Evolutionary conservation across 2,888 invertebrate genomes (phyloP).

Genomic region (Tricholauxania praeusta): DNA sequence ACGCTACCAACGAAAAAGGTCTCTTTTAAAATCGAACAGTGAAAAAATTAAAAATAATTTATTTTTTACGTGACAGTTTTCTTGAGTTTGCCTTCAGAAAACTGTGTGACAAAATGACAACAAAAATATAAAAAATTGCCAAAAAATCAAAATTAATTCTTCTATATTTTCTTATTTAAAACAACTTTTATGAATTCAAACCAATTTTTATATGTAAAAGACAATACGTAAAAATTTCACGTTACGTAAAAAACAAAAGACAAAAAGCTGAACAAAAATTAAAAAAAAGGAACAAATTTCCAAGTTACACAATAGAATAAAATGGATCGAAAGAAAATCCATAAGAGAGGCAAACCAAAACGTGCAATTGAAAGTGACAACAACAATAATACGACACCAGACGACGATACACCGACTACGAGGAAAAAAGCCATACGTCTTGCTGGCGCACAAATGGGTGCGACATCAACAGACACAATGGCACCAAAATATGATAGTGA

Average conservation of each 20-base stretch:
- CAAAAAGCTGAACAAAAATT: background rate
- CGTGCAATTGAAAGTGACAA: background rate
- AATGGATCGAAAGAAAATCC: background rate
- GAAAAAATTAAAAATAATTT: background rate
- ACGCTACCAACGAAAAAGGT: too few relatives aligned
- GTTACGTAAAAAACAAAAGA: background rate
- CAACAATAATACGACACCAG: background rate
- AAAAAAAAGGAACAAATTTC: constrained; percentile 10
- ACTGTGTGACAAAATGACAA: background rate
- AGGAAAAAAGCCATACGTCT: too few relatives aligned
- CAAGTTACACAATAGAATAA: constrained; percentile 17
- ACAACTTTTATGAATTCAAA: background rate
- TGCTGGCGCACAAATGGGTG: background rate
- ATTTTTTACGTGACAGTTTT: background rate
- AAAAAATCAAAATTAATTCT: background rate
- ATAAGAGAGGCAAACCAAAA: background rate
- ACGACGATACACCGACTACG: too few relatives aligned
- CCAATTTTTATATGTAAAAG: too few relatives aligned
- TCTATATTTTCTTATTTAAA: constrained; percentile 5
- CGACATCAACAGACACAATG: background rate
- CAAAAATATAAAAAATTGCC: constrained; percentile 1
- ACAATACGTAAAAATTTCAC: background rate
- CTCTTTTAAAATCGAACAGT: too few relatives aligned
- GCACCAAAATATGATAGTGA: background rate
- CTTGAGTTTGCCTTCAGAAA: constrained; percentile 6